phyloP scores from a whole-genome alignment of 2,797 vertebrate species.

The Peromyscus aztecus region DNA sequence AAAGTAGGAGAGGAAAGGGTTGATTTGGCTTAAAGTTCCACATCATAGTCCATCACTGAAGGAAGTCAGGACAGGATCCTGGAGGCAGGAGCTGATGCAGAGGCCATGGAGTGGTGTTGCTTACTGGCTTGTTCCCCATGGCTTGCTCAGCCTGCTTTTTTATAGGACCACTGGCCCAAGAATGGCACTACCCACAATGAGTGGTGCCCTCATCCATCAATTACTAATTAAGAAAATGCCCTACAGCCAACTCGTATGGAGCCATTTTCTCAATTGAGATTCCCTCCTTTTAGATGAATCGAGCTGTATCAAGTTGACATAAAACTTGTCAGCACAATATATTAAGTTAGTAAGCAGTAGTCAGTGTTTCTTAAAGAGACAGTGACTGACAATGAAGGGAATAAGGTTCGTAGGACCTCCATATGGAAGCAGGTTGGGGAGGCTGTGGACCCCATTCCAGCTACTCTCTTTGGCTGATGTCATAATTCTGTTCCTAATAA shows the following conservation, averaged over 20 bases:
- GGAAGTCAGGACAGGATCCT: neutral
- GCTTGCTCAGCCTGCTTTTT: neutral
- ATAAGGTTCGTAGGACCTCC: neutral
- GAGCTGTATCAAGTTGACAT: neutral
- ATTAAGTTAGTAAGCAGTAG: neutral
- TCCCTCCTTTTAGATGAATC: neutral
- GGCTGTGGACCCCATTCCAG: neutral
- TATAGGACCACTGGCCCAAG: too few relatives aligned
- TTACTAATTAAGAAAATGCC: neutral
- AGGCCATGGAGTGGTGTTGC: neutral
- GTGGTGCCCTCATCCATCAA: neutral
- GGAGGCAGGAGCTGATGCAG: neutral
- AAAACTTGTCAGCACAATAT: neutral
- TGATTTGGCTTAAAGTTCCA: neutral
- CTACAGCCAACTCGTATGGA: neutral
- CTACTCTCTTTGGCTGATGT: neutral
- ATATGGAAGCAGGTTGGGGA: neutral
- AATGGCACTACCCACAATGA: neutral
- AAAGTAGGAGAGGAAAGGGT: neutral
- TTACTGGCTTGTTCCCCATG: neutral
- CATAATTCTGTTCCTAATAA: neutral
- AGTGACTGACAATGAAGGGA: neutral
- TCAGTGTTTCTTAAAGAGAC: neutral
- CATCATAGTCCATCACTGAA: neutral
- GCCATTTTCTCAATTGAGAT: neutral